Evolutionary conservation across 2,797 vertebrate species (phyloP), one percentile per base, ranked within the genome.

Genomic region (Adrianichthys oophorus): DNA sequence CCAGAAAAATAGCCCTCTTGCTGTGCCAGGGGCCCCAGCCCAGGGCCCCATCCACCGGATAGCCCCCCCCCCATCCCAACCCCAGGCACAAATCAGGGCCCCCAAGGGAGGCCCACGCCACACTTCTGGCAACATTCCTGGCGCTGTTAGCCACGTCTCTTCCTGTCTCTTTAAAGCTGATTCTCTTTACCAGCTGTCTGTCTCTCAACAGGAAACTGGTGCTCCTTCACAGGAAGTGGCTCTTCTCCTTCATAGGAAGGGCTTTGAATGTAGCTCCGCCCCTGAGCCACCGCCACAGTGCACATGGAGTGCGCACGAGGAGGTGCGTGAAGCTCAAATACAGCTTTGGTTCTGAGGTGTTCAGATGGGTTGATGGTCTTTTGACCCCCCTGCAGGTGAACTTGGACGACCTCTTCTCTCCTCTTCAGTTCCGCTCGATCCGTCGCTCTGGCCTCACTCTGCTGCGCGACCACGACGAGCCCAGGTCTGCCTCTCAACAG

Each of bases 161-260:
- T 37, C 32, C 26, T 37, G 32, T 37, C 2, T 12, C 32, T 12
- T 32, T 10, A 32, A 32, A 10, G 29, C 8, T 37, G 32, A 12
- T 10, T 10, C 13, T 13, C 32, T 37, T 37, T 41, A 48, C 41
- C 13, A 0, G 5, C 41, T 41, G 23, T 68, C 48, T 69, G 14
- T 50, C 15, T 64, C 44, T 42, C 3, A 79, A 70, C 86, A 97
- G 96, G 90, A 89, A 71, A 88, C 86, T 29, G 78, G 1, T 37
- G 82, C 80, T 24, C 93, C 93, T 0, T 95, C 95, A 10, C 82
- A 94, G 68, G 94, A 97, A 85, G 92, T 92, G 15, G 95, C 94
- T 42, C 90, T 97, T 46, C 93, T 97, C 70, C 87, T 97, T 72
- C 95, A 98, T 81, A 94, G 96, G 75, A 96, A 92, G 71, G 95